Evolutionary conservation across 2,888 invertebrate genomes (phyloP).

Genomic region (Sturmia bella): DNA sequence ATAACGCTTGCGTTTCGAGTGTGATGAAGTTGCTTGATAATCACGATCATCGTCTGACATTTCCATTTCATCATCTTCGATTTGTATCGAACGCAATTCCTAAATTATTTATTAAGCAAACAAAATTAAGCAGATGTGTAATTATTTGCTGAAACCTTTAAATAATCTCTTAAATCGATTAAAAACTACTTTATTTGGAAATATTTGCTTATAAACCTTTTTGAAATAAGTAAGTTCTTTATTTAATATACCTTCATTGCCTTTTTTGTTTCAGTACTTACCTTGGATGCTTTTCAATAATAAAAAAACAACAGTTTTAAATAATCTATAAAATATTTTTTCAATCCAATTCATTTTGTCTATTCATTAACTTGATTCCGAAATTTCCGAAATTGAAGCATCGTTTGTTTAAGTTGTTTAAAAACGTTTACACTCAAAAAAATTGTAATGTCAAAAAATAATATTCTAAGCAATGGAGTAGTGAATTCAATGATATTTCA

Average conservation of each 20-base stretch:
- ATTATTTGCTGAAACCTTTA: conserved; percentile 11
- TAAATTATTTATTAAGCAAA: conserved; percentile 68
- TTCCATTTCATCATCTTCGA: conserved; percentile 93
- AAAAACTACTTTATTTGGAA: conserved; percentile 37
- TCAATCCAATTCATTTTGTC: conserved; percentile 45
- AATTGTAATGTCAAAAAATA: conserved; percentile 66
- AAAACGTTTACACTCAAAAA: conserved; percentile 67
- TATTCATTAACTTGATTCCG: conserved; percentile 28
- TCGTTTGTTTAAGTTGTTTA: conserved; percentile 44
- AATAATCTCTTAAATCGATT: conserved; percentile 13
- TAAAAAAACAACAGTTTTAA: conserved; percentile 9
- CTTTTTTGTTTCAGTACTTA: conserved; percentile 58
- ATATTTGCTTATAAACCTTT: conserved; percentile 53
- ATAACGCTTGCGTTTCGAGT: conserved; percentile 79
- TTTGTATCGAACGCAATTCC: conserved; percentile 81
- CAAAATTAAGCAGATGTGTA: conserved; percentile 23
- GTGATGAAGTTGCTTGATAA: conserved; percentile 78
- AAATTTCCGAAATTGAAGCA: conserved; percentile 68
- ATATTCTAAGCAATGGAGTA: conserved; percentile 61
- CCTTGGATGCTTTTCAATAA: conserved; percentile 43
- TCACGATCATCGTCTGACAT: conserved; percentile 90
- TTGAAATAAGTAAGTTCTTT: conserved; percentile 25
- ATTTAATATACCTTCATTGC: conserved; percentile 65
- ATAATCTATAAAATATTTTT: conserved; percentile 20
- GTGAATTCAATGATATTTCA: conserved; percentile 48